phyloP scores from a whole-genome alignment of 1,140 invertebrate genomes.

The Zaprionus davidi region DNA sequence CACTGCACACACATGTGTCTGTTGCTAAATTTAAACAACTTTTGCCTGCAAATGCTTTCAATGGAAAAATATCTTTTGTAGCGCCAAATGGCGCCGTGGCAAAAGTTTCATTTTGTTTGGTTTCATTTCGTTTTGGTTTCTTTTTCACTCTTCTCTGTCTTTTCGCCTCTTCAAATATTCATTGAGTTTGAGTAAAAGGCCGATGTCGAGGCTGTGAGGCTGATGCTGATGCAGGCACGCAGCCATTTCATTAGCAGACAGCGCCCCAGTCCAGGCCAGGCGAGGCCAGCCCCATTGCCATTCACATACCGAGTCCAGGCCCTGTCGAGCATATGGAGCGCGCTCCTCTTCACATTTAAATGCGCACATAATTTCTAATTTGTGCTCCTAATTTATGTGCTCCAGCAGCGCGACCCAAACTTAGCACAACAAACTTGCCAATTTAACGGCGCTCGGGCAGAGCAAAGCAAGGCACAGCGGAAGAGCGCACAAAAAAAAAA shows the following conservation, averaged over 20 bases:
- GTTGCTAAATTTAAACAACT: conserved; percentile 78
- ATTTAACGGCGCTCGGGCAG: conserved; percentile 73
- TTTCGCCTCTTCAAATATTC: conserved; percentile 75
- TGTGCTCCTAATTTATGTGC: conserved; percentile 81
- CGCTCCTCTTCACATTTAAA: conserved; percentile 81
- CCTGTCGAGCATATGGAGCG: conserved; percentile 49
- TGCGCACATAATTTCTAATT: conserved; percentile 84
- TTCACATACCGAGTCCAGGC: conserved; percentile 5
- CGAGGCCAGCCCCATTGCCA: conserved; percentile 29
- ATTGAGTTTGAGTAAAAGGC: conserved; percentile 81
- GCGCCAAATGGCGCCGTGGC: conserved; percentile 79
- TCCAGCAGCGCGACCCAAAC: conserved; percentile 69
- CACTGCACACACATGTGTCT: conserved; percentile 65
- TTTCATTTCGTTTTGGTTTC: conserved; percentile 23
- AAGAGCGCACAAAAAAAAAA: conserved; percentile 25
- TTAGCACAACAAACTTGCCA: conserved; percentile 82
- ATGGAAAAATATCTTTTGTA: conserved; percentile 81
- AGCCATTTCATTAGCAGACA: conserved; percentile 50
- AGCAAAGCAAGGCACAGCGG: conserved; percentile 26
- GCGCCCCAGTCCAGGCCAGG: conserved; percentile 1
- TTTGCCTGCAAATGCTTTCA: conserved; percentile 69
- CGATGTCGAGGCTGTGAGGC: background rate
- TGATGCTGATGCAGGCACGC: conserved; percentile 15
- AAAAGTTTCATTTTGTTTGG: conserved; percentile 65
- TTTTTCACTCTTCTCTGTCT: background rate